phyloP scores from a whole-genome alignment of 2,797 vertebrate species.

The Pseudotriccus pelzelni region DNA sequence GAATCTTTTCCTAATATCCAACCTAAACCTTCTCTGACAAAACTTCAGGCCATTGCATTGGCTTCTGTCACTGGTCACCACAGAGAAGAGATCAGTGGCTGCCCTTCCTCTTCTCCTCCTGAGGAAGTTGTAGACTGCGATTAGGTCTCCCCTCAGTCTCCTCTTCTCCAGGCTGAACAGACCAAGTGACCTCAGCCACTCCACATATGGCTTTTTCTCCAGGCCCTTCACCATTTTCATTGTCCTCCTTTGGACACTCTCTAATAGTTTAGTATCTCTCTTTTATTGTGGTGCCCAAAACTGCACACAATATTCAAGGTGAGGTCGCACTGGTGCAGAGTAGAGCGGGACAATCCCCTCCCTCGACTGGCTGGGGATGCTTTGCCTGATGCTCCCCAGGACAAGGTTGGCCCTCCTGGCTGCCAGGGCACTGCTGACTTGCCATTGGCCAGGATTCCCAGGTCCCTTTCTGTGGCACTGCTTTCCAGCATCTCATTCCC shows the following conservation, averaged over 20 bases:
- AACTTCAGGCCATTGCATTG: too few species aligned
- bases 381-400: neutral
- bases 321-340: neutral
- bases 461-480: neutral
- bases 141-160: neutral
- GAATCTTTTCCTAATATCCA: neutral
- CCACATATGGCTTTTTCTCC: neutral
- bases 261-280: neutral
- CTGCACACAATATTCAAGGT: neutral
- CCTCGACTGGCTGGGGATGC: rapidly evolving
- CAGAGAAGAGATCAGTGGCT: neutral
- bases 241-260: neutral
- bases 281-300: neutral
- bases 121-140: neutral
- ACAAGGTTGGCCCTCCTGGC: neutral
- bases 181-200: neutral
- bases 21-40: neutral
- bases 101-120: neutral
- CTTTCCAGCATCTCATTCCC: neutral
- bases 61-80: neutral
- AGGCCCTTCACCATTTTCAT: neutral
- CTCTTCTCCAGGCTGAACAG: neutral
- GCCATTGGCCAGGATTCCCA: neutral
- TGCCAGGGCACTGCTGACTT: neutral
- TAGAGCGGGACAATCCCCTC: neutral